These are phyloP conservation scores for Porites lutea DNA, from an alignment of 64 coral and sea anemone species.

Conservation along the genomic window DNA sequence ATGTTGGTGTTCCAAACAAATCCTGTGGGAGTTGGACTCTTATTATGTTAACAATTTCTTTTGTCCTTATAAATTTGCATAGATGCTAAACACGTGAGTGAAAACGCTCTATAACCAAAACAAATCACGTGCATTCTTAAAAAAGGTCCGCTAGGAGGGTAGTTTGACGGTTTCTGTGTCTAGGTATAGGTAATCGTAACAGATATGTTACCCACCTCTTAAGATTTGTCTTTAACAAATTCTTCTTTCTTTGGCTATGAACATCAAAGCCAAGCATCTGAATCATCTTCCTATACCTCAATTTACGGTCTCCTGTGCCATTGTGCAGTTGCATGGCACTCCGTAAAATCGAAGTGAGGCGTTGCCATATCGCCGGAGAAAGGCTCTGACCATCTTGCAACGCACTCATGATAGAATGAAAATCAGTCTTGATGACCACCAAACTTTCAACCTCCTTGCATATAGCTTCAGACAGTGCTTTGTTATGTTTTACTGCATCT, in stretches of 20 bases:
- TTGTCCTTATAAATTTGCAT: too few relatives aligned
- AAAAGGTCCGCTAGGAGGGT: too few relatives aligned
- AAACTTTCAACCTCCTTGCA: neutral
- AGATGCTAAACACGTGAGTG: too few relatives aligned
- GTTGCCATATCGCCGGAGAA: neutral
- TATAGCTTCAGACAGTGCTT: neutral
- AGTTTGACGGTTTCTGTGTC: too few relatives aligned
- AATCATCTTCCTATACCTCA: conserved; percentile 13
- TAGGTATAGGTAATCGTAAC: too few relatives aligned
- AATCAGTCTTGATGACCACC: neutral
- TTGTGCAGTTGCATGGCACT: neutral
- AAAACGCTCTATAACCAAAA: too few relatives aligned
- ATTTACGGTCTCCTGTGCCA: conserved; percentile 4
- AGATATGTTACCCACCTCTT: neutral
- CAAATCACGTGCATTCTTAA: too few relatives aligned
- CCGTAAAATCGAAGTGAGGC: neutral
- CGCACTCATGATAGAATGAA: neutral
- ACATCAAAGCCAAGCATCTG: neutral
- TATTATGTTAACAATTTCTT: too few relatives aligned
- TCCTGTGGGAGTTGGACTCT: too few relatives aligned
- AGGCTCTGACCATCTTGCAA: neutral
- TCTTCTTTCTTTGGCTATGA: neutral
- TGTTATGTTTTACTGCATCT: neutral
- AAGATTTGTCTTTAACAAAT: neutral
- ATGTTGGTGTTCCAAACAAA: too few relatives aligned